phyloP scores from a whole-genome alignment of 1,140 invertebrate species.

The Lordiphosa mommai region DNA sequence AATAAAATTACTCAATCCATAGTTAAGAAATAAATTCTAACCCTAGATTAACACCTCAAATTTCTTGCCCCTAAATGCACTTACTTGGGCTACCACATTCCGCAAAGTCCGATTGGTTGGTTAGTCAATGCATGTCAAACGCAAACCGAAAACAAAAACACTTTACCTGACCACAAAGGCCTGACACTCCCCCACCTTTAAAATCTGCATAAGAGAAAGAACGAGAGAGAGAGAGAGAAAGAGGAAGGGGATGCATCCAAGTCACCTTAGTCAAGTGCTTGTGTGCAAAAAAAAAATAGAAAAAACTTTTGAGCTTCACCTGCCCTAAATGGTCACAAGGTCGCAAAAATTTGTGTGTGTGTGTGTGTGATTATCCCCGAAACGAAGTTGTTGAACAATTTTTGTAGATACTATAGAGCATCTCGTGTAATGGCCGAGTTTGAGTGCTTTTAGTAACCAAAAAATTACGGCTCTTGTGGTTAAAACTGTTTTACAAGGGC shows the following conservation, averaged over 20 bases:
- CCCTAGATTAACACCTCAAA: too few species aligned
- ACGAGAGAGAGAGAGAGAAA: not conserved
- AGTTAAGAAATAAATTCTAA: too few species aligned
- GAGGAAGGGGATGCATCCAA: too few species aligned
- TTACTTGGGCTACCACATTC: too few species aligned
- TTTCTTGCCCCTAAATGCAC: too few species aligned
- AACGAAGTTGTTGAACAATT: constrained; percentile 6
- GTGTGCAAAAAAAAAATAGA: too few species aligned
- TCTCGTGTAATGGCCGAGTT: constrained; percentile 28
- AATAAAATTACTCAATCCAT: too few species aligned
- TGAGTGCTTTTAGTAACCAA: constrained; percentile 63
- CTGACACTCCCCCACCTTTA: not conserved
- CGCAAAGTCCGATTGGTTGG: too few species aligned
- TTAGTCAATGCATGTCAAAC: constrained; percentile 73
- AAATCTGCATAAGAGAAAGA: constrained; percentile 41
- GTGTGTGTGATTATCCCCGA: not conserved
- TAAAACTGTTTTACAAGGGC: constrained; percentile 49
- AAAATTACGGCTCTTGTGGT: constrained; percentile 70
- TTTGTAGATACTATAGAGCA: not conserved
- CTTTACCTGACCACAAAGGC: constrained; percentile 64
- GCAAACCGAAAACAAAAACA: constrained; percentile 59
- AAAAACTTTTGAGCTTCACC: constrained; percentile 1
- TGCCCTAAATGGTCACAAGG: not conserved
- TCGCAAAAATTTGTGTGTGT: constrained; percentile 3
- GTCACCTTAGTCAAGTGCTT: too few species aligned